Conservation (phyloP, 2,888 invertebrate genomes). For the Troides aeacus region DNA sequence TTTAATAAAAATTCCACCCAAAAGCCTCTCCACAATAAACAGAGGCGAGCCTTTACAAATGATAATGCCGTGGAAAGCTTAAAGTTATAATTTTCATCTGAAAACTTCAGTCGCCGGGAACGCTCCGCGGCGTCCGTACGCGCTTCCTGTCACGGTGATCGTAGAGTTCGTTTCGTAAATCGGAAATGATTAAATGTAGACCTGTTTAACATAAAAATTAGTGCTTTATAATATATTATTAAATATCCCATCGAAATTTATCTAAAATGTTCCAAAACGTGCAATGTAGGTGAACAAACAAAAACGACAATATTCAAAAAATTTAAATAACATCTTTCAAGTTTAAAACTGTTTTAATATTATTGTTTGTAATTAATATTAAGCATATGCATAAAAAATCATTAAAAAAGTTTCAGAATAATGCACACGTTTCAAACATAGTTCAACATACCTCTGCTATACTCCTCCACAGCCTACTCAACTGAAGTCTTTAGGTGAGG, state of each 20-base stretch:
- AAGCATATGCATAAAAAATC: too few relatives aligned
- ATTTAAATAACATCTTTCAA: not conserved
- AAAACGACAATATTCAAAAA: not conserved
- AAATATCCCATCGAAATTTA: not conserved
- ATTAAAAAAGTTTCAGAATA: too few relatives aligned
- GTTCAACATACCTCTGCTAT: too few relatives aligned
- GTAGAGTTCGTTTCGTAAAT: slow-evolving; percentile 3
- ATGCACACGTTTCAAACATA: too few relatives aligned
- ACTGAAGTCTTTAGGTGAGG: too few relatives aligned
- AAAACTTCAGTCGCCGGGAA: slow-evolving; percentile 21
- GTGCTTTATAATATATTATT: not conserved
- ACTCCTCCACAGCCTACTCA: too few relatives aligned
- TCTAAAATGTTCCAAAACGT: not conserved
- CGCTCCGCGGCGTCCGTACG: slow-evolving; percentile 4
- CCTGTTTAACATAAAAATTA: not conserved
- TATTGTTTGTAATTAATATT: too few relatives aligned
- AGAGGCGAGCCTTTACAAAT: slow-evolving; percentile 21
- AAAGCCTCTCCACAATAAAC: slow-evolving; percentile 10
- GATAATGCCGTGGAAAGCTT: slow-evolving; percentile 18
- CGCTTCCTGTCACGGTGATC: not conserved
- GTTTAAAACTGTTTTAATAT: too few relatives aligned
- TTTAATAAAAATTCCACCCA: slow-evolving; percentile 12
- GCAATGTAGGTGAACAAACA: not conserved
- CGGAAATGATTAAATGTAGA: not conserved
- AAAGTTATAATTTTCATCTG: slow-evolving; percentile 18